Evolutionary conservation across 2,113 vertebrate genomes (phyloP), one percentile per base, ranked within the genome.

Genomic region (Isurus oxyrinchus): DNA sequence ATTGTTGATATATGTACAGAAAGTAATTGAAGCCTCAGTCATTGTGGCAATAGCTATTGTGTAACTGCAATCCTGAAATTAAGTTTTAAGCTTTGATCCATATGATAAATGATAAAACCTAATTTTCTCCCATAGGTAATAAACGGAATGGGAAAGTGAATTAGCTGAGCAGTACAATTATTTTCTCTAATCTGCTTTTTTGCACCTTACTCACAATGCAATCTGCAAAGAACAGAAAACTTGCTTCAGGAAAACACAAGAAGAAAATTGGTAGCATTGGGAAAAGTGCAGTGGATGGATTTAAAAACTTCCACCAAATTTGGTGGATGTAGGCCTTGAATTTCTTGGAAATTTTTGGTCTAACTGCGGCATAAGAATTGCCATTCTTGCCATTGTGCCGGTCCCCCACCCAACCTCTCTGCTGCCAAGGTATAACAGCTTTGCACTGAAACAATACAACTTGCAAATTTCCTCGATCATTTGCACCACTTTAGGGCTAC

Each of bases 131-230:
- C 14, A 2, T 2, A 19, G 57, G 57, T 61, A 93, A 93, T 93
- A 61, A 93, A 61, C 1, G 6, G 31, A 59, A 61, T 93, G 57
- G 31, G 31, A 91, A 59, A 13, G 14, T 93, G 27, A 13, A 90
- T 57, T 61, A 93, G 55, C 57, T 61, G 88, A n/a, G 57, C 35
- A 61, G 88, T 61, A 59, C 57, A 61, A 93, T 93, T 93, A 93
- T 61, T 93, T 93, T 35, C 88, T 93, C 88, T 93, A 93, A 93
- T 59, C 88, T 61, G 57, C 55, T 93, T 61, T 61, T 93, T 93
- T 14, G 59, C 10, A 61, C 5, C 57, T 57, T 91, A 59, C 27
- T 91, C 61, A 91, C 13, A 59, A 25, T 59, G 10, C 4, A 59
- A 93, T 93, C 27, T 35, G 31, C 57, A 61, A 59, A 93, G 31